Conservation (phyloP, 2,113 vertebrate species). For the Todiramphus chloris region DNA sequence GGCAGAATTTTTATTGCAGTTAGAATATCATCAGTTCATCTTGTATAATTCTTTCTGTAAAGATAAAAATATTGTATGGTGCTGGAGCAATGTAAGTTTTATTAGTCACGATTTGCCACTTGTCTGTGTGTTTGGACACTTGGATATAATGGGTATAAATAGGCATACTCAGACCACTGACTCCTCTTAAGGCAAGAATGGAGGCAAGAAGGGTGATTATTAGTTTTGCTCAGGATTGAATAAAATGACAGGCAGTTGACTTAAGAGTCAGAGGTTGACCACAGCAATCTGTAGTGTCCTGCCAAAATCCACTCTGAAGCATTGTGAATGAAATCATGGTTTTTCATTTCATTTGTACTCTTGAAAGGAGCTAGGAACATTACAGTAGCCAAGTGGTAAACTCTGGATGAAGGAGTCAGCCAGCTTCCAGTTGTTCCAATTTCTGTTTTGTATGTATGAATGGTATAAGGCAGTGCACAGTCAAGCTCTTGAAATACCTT, state of each 20-base stretch:
- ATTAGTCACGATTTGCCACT: neutral
- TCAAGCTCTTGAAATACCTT: neutral
- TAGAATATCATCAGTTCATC: neutral
- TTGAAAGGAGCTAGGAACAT: slow-evolving; percentile 6
- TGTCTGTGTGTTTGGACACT: neutral
- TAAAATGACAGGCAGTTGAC: neutral
- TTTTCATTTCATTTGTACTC: slow-evolving; percentile 7
- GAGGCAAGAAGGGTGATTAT: neutral
- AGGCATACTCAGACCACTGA: neutral
- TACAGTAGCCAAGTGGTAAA: slow-evolving; percentile 34
- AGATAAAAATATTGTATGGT: neutral
- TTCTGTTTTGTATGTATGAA: neutral
- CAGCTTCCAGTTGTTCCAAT: neutral
- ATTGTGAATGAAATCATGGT: slow-evolving; percentile 21
- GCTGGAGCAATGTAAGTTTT: neutral
- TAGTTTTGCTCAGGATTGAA: neutral
- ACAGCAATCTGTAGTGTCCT: neutral
- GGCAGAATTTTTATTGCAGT: neutral
- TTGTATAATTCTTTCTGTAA: neutral
- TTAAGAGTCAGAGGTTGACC: neutral
- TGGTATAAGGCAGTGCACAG: neutral
- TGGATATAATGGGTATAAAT: neutral
- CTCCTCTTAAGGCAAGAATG: neutral
- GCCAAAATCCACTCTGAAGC: slow-evolving; percentile 35
- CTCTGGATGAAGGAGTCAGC: neutral